phyloP scores from a whole-genome alignment of 2,113 vertebrate genomes.

The Azemiops feae region DNA sequence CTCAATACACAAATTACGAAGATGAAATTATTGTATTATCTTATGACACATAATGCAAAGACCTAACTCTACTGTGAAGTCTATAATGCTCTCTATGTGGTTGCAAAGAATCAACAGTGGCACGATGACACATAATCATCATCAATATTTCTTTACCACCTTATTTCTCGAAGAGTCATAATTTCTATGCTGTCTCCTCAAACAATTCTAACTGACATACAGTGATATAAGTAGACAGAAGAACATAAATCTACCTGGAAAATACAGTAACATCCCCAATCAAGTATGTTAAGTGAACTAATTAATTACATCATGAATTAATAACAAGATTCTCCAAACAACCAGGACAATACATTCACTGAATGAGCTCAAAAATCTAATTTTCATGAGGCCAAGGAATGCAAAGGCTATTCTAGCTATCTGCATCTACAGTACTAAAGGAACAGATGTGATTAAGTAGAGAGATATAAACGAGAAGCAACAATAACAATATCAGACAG shows the following conservation, averaged over 20 bases:
- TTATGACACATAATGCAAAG: background rate
- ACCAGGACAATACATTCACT: background rate
- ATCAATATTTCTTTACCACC: background rate
- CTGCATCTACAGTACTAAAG: background rate
- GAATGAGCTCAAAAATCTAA: background rate
- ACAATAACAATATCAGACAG: background rate
- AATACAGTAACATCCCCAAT: background rate
- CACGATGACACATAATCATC: background rate
- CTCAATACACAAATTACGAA: background rate
- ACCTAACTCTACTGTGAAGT: background rate
- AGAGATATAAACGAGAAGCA: background rate
- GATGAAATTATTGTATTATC: background rate
- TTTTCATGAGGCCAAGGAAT: background rate
- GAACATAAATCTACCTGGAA: background rate
- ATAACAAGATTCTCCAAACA: background rate
- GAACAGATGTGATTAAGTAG: background rate
- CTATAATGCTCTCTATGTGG: background rate
- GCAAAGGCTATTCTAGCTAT: background rate
- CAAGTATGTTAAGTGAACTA: background rate
- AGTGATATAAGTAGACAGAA: background rate
- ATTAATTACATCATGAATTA: background rate
- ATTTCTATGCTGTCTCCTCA: background rate
- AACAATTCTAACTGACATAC: background rate
- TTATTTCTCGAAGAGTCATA: background rate
- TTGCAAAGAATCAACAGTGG: background rate